Percentiles rank a stretch among this genome's conserved stretches.
Evolutionary conservation across 2,113 vertebrate species (phyloP).

Genomic region (Entomyzon cyanotis): DNA sequence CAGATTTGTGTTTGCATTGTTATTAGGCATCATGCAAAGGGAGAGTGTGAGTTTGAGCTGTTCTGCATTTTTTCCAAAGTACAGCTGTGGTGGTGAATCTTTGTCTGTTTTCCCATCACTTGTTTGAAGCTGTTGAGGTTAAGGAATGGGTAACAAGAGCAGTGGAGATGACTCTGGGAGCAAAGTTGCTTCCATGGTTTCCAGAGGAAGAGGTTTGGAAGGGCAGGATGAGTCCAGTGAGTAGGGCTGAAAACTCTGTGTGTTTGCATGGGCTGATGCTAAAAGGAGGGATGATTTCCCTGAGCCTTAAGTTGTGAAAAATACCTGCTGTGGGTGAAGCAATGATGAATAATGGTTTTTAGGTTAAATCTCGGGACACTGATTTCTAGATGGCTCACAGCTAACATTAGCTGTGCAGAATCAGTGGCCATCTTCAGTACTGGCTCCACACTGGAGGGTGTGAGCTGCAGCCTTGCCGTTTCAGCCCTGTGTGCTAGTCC

Average conservation of each 20-base stretch:
- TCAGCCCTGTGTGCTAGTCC: fast-evolving
- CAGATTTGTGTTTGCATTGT: background rate
- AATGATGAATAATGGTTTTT: background rate
- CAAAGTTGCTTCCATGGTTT: background rate
- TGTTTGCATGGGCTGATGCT: background rate
- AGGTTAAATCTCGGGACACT: background rate
- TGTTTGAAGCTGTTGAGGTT: background rate
- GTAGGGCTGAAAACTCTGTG: background rate
- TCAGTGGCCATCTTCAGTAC: background rate
- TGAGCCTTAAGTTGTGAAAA: background rate
- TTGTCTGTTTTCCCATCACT: background rate
- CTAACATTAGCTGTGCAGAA: fast-evolving
- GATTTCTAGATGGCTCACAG: background rate
- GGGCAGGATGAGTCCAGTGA: background rate
- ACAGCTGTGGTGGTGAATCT: background rate
- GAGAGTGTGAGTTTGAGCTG: background rate
- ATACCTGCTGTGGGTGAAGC: background rate
- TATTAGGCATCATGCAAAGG: background rate
- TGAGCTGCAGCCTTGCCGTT: background rate
- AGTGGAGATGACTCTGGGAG: background rate
- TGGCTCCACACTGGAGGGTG: background rate
- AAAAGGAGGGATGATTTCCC: background rate
- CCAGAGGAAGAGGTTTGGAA: background rate
- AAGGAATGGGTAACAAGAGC: background rate
- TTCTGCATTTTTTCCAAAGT: fast-evolving